Evolutionary conservation across 2,113 vertebrate genomes (phyloP), one percentile per base, ranked within the genome.

Genomic region (Oreocharis arfaki): DNA sequence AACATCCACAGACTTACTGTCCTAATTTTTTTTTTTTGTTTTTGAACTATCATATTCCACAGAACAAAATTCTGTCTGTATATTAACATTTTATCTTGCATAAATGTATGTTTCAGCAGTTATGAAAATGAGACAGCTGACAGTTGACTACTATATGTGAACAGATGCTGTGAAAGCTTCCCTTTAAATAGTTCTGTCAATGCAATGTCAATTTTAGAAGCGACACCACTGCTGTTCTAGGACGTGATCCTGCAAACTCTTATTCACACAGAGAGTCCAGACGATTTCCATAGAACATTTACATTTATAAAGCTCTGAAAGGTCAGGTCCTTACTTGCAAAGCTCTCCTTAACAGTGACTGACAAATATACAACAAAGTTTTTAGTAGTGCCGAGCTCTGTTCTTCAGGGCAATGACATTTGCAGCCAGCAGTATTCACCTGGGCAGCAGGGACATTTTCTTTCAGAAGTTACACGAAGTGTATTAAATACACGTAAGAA

Each of bases 181-280:
- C 86, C 92, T 90, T 95, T 78, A 94, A 96, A 91, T 94, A 95
- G 88, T 93, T 86, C 85, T 94, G 93, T 93, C 90, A 96, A 84
- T 90, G 88, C 85, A 46, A 75, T 26, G 83, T 93, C 87, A 95
- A 8, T 93, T 84, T 92, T 75, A 61, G 84, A 78, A 95, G 68
- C 19, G n/a, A 93, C 92, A 86, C 71, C 50, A 35, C 74, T 81
- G 84, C 71, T 84, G 68, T 82, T 95, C 69, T 15, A 86, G 68
- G 76, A 90, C 65, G 27, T 2, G 64, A 90, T 95, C 91, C 84
- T 69, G 64, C 42, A 89, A 93, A 90, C 71, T 47, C 84, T 35
- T 16, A 27, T 15, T 74, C 63, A 20, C 82, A n/a, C 30, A 47
- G 68, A 64, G 73, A 90, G 37, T 30, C 39, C 73, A 47, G 74